Conservation (phyloP, 2,797 vertebrate genomes). For the Lindbergichthys nudifrons region DNA sequence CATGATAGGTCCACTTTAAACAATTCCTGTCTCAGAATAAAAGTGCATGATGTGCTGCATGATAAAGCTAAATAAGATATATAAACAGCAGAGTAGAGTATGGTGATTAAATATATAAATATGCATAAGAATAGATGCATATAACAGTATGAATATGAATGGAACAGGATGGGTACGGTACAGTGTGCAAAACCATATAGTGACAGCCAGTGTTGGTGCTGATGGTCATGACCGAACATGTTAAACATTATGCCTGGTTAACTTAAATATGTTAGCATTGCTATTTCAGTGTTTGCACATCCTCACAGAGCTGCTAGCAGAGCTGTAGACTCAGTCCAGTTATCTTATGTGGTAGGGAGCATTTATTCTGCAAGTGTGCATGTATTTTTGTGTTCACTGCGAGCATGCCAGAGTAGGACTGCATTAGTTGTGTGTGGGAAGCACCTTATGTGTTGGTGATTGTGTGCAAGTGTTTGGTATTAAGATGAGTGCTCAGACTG, state of each 20-base stretch:
- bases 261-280: conserved; percentile 7
- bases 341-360: neutral
- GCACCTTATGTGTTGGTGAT: conserved; percentile 36
- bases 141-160: too few relatives aligned
- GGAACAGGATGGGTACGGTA: too few relatives aligned
- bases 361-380: conserved; percentile 14
- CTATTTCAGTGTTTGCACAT: neutral
- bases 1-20: too few relatives aligned
- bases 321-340: neutral
- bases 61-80: too few relatives aligned
- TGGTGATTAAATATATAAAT: too few relatives aligned
- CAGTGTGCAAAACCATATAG: too few relatives aligned
- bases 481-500: conserved; percentile 27
- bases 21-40: too few relatives aligned
- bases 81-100: too few relatives aligned
- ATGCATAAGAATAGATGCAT: too few relatives aligned
- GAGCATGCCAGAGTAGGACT: conserved; percentile 13
- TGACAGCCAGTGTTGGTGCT: too few relatives aligned
- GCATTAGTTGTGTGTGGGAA: conserved; percentile 51
- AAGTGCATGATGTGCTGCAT: too few relatives aligned
- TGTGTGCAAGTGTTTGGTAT: conserved; percentile 28
- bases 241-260: neutral
- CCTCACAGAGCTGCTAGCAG: neutral
- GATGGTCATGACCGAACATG: neutral
- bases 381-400: conserved; percentile 22